Base-by-base conservation (phyloP, 2,888 invertebrate species). In the Allygus modestus region DNA sequence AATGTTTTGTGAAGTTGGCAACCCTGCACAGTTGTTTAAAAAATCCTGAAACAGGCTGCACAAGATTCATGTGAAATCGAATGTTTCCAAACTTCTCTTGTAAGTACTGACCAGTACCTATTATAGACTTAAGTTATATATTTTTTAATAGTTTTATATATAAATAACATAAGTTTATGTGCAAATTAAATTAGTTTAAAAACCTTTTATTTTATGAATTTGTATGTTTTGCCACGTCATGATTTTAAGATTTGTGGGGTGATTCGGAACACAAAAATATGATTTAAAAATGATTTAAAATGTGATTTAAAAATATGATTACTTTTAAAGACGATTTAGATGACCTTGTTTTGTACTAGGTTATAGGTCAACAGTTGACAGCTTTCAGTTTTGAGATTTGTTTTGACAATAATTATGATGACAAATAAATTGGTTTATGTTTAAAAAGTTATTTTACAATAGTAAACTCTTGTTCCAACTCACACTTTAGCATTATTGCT, bases 1-100 rank as follows among this genome's bases (percentile, higher is more conserved):
- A 37, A 75, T 33, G 83, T n/a, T 83, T 75, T 75, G 61, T 83
- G 41, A 33, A 11, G 83, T 75, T 83, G 83, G 77, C 83, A 83
- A 26, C 83, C 43, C 41, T 82, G 33, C 9, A 4, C 1, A 33
- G 9, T 69, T 69, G 69, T 46, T 37, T 46, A 17, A 11, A 4
- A 37, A 1, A 15, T 46, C 15, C 17, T 46, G 46, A 46, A 46
- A 37, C 37, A 15, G 46, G 20, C 28, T 28, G 31, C 81, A 81
- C 61, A 28, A 61, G 54, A 41, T 71, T 73, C 46, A 23, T 73
- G 51, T 51, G 51, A 23, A 65, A 54, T 83, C 71, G 37, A 37
- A 77, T 77, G 17, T 77, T 77, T 83, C 71, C 33, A 26, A 83
- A 69, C 75, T 75, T 83, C 46, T 54, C 82, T 37, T 69, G 82